Evolutionary conservation across 2,113 vertebrate species (phyloP).

Genomic region (Atrichornis clamosus): DNA sequence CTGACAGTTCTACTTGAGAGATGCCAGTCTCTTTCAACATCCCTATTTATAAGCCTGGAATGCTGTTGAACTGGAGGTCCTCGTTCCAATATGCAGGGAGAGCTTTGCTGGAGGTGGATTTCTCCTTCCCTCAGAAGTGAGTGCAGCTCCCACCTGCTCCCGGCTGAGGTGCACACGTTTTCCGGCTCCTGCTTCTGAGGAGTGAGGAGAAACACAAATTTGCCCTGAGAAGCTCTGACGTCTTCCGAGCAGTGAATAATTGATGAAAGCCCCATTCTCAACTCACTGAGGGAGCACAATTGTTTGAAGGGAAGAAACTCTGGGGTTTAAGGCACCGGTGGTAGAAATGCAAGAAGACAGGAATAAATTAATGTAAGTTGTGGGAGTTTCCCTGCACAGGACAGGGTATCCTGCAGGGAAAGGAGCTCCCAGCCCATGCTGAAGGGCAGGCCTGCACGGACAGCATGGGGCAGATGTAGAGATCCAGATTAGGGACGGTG

Average conservation of each 20-base stretch:
- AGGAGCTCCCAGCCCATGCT: not conserved
- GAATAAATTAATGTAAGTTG: not conserved
- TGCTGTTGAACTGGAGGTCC: not conserved
- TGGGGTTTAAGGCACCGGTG: not conserved
- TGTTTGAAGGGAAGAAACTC: not conserved
- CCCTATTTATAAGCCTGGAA: not conserved
- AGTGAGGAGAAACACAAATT: not conserved
- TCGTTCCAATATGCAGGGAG: not conserved
- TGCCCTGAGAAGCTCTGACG: not conserved
- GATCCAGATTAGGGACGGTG: rapidly evolving
- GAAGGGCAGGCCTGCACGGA: not conserved
- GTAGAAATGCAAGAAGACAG: not conserved
- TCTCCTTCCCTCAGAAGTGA: not conserved
- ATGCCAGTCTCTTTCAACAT: not conserved
- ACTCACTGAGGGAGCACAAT: not conserved
- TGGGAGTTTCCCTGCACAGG: not conserved
- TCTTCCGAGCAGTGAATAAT: not conserved
- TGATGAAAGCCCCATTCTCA: not conserved
- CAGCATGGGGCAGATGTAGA: not conserved
- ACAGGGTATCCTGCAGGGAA: not conserved
- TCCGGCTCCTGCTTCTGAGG: not conserved
- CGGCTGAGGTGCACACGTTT: not conserved
- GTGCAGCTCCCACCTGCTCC: not conserved
- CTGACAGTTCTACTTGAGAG: not conserved
- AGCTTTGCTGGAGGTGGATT: not conserved